Evolutionary conservation across 2,113 vertebrate species (phyloP), one percentile per base, ranked within the genome.

Genomic region (Archilochus colubris): DNA sequence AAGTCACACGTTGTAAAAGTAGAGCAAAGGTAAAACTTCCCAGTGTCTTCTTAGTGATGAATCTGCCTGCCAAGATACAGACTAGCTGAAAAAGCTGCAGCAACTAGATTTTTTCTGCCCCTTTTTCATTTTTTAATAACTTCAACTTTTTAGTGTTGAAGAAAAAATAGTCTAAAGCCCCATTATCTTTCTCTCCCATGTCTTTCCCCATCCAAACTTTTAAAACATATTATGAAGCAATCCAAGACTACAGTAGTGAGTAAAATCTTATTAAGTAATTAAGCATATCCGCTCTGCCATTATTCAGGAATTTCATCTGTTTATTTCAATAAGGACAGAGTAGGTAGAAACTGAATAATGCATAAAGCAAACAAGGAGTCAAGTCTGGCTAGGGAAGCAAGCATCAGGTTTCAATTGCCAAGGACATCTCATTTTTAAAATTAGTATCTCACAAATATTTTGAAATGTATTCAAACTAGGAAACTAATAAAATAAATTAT

Each of bases 371-470:
- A 93, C 82, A 92, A 38, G 48, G 18, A 79, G 22, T 76, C 33
- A 30, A 63, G 27, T 38, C 36, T 57, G 57, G 53, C 86, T 91
- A 88, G 53, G 67, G 70, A 89, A 94, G 48, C n/a, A 88, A 53
- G 53, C 72, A 70, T 12, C 30, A 70, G 79, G 57, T 88, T 94
- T 90, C 64, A 90, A 72, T 95, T 95, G 53, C 72, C 48, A 86
- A 91, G 93, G 75, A 94, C 82, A 61, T 82, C 51, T 63, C 48
- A 63, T 77, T 68, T 89, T 57, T 89, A 94, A 93, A 95, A 93
- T 93, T 59, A 93, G 46, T 88, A 88, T 82, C 72, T 83, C 53
- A 83, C 53, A 82, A 93, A 77, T 63, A 94, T 86, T 92, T 80
- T 88, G 48, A 59, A 94, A 89, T 36, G 11, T 83, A 67, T 88